A percentile compares a stretch with the other conserved stretches of the same genome.
phyloP scores from a whole-genome alignment of 2,113 vertebrate genomes.

The Gila orcuttii region DNA sequence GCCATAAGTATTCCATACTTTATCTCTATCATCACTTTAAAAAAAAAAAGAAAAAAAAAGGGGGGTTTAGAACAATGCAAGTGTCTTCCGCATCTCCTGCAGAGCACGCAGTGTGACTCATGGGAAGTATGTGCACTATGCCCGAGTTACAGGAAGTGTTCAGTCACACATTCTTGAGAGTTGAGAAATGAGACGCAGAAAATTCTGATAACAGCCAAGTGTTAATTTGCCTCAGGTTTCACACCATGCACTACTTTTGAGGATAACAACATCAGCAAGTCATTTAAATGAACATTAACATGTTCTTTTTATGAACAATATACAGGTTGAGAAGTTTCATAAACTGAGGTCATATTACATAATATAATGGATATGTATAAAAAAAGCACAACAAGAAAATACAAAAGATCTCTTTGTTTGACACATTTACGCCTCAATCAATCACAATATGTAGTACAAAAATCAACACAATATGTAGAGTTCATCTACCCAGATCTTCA shows the following conservation, averaged over 20 bases:
- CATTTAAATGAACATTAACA: background rate
- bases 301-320: background rate
- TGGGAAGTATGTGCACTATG: conserved; percentile 53
- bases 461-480: background rate
- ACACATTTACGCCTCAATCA: background rate
- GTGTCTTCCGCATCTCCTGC: background rate
- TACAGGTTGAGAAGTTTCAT: background rate
- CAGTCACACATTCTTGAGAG: conserved; percentile 40
- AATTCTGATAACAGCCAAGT: background rate
- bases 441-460: background rate
- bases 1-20: background rate
- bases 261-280: background rate
- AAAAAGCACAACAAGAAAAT: background rate
- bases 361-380: too few relatives aligned
- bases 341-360: background rate
- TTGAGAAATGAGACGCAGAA: conserved; percentile 29
- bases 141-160: conserved; percentile 33
- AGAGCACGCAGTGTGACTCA: conserved; percentile 28
- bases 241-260: background rate
- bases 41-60: background rate
- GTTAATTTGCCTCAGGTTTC: conserved; percentile 23
- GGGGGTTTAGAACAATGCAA: background rate
- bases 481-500: background rate
- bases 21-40: background rate
- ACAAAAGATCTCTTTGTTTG: background rate